These are phyloP conservation scores for Ephestia elutella DNA, from an alignment of 1,140 invertebrate species.

Conservation along the genomic window DNA sequence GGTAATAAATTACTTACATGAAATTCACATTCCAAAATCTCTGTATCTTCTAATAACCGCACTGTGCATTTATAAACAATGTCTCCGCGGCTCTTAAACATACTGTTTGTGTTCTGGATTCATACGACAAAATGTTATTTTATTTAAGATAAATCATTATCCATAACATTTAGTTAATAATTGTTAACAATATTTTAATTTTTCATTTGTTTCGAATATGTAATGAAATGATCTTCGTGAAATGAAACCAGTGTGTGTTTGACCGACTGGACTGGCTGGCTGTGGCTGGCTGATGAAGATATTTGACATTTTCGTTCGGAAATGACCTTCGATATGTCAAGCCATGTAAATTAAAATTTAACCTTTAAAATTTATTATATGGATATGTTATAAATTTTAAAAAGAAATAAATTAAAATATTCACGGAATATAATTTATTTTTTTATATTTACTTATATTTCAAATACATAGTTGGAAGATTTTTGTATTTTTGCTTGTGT, in stretches of 20 bases:
- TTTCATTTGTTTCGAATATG: slow-evolving; percentile 25
- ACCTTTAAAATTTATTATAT: no score
- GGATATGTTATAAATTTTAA: not conserved
- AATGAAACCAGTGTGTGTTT: not conserved
- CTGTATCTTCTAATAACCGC: slow-evolving; percentile 93
- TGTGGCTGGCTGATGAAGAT: slow-evolving; percentile 18
- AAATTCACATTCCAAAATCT: slow-evolving; percentile 96
- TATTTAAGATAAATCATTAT: no score
- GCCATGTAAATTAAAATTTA: no score
- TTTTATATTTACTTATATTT: no score
- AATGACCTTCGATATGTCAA: not conserved
- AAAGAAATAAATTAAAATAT: no score
- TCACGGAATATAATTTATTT: no score
- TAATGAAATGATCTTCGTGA: slow-evolving; percentile 12
- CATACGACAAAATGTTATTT: not conserved
- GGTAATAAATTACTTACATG: slow-evolving; percentile 80
- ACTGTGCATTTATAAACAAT: slow-evolving; percentile 95
- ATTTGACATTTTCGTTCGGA: slow-evolving; percentile 18
- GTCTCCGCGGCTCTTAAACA: slow-evolving; percentile 84
- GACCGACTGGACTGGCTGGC: not conserved
- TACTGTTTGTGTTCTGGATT: slow-evolving; percentile 36
- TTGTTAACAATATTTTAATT: not conserved
- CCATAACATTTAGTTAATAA: not conserved
- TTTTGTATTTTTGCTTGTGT: not conserved
- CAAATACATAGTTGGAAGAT: no score